phyloP scores from a whole-genome alignment of 2,797 vertebrate species.

The Squalus acanthias region DNA sequence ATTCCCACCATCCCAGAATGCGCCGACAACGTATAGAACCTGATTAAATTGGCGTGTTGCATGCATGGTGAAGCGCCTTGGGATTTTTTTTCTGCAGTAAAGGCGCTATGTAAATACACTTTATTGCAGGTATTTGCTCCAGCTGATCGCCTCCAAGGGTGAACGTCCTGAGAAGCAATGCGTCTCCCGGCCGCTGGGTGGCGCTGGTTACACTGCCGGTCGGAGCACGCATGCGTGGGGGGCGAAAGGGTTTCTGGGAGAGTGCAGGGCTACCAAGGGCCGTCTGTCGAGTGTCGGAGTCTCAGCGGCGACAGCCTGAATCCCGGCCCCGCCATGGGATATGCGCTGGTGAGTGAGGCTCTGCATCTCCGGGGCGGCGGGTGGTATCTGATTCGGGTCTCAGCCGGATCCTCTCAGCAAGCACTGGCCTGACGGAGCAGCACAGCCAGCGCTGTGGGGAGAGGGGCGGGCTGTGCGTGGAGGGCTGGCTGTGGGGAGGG shows the following conservation, averaged over 20 bases:
- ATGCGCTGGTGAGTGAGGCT: background rate
- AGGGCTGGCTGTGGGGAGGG: no score
- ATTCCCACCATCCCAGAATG: background rate
- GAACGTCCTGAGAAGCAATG: background rate
- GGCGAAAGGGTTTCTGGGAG: background rate
- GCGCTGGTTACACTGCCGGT: no score
- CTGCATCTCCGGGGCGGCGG: no score
- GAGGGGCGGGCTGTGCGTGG: no score
- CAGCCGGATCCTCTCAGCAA: no score
- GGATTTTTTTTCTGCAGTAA: no score
- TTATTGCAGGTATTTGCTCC: background rate
- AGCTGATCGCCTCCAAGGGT: background rate
- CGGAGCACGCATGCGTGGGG: background rate
- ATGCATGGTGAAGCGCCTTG: no score
- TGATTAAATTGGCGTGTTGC: no score
- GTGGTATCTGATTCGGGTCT: no score
- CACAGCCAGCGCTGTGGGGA: background rate
- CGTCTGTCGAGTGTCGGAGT: background rate
- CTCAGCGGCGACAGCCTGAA: rapidly evolving
- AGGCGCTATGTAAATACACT: background rate
- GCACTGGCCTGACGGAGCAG: background rate
- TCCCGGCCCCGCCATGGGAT: background rate
- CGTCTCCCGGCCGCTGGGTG: background rate
- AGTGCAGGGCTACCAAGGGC: background rate
- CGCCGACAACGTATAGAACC: background rate